Evolutionary conservation across 2,797 vertebrate genomes (phyloP), one percentile per base, ranked within the genome.

Genomic region (Myripristis murdjan): DNA sequence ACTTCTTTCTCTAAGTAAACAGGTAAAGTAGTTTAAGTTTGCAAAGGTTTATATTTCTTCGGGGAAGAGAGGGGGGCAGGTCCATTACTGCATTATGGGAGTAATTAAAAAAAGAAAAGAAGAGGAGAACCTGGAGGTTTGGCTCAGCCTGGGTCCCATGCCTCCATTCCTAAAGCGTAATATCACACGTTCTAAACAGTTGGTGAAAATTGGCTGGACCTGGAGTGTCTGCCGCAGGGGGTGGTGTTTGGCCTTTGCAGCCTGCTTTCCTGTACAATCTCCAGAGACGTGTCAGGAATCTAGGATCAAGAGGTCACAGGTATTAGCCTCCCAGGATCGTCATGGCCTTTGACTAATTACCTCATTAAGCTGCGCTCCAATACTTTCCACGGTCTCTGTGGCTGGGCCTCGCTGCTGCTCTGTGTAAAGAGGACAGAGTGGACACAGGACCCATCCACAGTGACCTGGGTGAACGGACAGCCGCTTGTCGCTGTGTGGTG

Each of bases 341-440:
- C 82, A 64, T 81, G 83, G 86, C 91, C 90, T 94, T 92, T 92
- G 90, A 91, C 91, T 94, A 94, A 94, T 94, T 92, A 94, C 90
- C 91, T 94, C 92, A 93, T 94, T 94, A 93, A 88, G 90, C 78
- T 51, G 70, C 62, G 68, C 85, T 92, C 82, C 88, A 88, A 90
- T 92, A 91, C 90, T 89, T 87, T 84, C 77, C 80, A 61, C 37
- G 58, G 83, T 67, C 73, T 68, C 75, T 14, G 56, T 11, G 55
- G 63, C 80, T 76, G 59, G 1, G 77, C 58, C 79, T 75, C 84
- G 90, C 86, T 89, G 81, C 87, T 90, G 80, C 84, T 77, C 39
- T 62, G 83, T 66, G 76, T 53, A 57, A 83, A 74, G 89, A 90
- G 83, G 83, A 86, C 82, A 46, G 58, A 78, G 72, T 79, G 80